Evolutionary conservation across 2,113 vertebrate species (phyloP).

Genomic region (Gavia stellata): DNA sequence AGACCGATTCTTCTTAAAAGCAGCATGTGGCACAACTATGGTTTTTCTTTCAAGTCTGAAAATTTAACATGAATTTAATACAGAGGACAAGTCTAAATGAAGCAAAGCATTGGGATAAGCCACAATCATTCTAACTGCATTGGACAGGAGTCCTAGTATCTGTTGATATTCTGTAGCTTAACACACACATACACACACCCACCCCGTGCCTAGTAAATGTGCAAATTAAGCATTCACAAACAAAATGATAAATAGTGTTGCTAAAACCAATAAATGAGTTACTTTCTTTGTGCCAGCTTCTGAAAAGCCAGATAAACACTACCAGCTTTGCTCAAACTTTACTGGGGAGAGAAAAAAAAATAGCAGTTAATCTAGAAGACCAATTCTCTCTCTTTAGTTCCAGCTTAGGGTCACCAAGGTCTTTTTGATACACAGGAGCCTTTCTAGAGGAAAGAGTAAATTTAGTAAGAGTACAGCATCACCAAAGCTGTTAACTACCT

Average conservation of each 20-base stretch:
- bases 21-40: background rate
- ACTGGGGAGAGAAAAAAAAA: background rate
- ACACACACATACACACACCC: background rate
- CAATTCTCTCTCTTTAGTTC: background rate
- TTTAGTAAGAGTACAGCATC: background rate
- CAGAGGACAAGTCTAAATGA: background rate
- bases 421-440: background rate
- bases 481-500: background rate
- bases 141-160: background rate
- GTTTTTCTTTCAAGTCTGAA: background rate
- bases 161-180: background rate
- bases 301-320: background rate
- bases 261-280: background rate
- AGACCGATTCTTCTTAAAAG: background rate
- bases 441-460: background rate
- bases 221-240: background rate
- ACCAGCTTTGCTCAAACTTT: background rate
- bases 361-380: background rate
- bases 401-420: background rate
- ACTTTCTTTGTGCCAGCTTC: background rate
- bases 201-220: accelerated
- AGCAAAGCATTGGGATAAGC: background rate
- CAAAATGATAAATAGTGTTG: background rate
- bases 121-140: background rate
- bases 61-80: background rate